Percentiles rank a stretch among this genome's conserved stretches.
These are phyloP conservation scores for Dicyrtoma fusca DNA, from an alignment of 2,888 invertebrate genomes.

Conservation along the genomic window DNA sequence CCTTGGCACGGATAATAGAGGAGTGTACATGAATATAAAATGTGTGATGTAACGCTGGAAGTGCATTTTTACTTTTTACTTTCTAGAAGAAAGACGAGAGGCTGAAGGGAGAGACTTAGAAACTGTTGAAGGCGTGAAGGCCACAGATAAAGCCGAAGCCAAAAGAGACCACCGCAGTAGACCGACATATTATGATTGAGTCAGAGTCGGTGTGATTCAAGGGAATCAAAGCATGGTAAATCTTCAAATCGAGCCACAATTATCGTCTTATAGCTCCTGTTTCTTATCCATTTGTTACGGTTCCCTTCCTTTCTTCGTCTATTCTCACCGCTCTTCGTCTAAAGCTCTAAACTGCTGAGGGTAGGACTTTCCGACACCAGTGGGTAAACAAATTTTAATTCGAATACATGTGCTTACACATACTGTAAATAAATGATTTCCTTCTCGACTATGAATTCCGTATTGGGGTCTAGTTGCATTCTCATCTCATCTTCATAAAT, in stretches of 20 bases:
- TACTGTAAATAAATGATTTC: no score
- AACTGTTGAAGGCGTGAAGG: constrained; percentile 34
- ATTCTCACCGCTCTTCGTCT: background rate
- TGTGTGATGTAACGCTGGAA: constrained; percentile 1
- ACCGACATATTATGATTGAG: constrained; percentile 29
- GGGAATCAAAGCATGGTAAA: constrained; percentile 39
- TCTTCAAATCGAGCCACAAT: constrained; percentile 34
- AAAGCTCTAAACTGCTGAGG: background rate
- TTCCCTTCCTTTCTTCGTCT: constrained; percentile 7
- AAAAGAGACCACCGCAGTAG: constrained; percentile 29
- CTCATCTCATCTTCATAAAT: no score
- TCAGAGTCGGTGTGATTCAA: constrained; percentile 27
- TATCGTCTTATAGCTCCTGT: constrained; percentile 20
- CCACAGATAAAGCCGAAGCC: no score
- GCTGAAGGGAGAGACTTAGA: background rate
- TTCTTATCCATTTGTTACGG: constrained; percentile 18
- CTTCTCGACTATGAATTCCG: no score
- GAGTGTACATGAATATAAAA: background rate
- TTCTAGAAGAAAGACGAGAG: background rate
- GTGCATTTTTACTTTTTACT: background rate
- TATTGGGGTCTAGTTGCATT: no score
- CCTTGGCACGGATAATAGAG: constrained; percentile 25
- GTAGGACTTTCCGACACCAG: background rate
- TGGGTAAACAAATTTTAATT: no score
- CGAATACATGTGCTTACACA: no score